phyloP scores from a whole-genome alignment of 2,113 vertebrate genomes.

The Ivindomyrus marchei region DNA sequence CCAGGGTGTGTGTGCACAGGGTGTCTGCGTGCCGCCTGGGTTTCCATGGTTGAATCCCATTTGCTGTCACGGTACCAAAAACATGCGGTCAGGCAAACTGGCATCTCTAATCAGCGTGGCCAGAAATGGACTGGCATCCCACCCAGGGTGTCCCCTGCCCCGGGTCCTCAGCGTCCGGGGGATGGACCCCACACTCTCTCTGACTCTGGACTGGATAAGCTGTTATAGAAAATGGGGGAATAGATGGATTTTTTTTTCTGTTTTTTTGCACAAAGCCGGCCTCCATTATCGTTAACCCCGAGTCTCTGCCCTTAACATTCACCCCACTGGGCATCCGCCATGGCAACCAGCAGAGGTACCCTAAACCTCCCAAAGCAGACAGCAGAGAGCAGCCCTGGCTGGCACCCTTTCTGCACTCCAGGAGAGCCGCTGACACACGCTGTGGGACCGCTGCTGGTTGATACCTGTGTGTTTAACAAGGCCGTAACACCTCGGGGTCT shows the following conservation, averaged over 20 bases:
- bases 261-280: conserved; percentile 1
- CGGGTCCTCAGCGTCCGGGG: neutral
- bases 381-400: conserved; percentile 44
- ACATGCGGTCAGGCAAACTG: neutral
- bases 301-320: conserved; percentile 41
- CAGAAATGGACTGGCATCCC: neutral
- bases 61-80: neutral
- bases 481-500: neutral
- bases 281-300: neutral
- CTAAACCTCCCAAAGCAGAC: conserved; percentile 9
- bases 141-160: neutral
- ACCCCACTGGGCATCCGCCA: conserved; percentile 12
- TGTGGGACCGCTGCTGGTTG: neutral
- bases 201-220: neutral
- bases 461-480: neutral
- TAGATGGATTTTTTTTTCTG: conserved; percentile 31
- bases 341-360: conserved; percentile 15
- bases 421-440: conserved; percentile 60
- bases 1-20: no score
- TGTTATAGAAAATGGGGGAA: neutral
- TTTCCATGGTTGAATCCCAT: neutral
- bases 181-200: neutral
- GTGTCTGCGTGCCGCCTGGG: no score
- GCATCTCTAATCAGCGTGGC: neutral
- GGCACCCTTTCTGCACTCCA: conserved; percentile 46